These are phyloP conservation scores for Andrena bicolor DNA, from an alignment of 2,888 invertebrate genomes.

Conservation along the genomic window DNA sequence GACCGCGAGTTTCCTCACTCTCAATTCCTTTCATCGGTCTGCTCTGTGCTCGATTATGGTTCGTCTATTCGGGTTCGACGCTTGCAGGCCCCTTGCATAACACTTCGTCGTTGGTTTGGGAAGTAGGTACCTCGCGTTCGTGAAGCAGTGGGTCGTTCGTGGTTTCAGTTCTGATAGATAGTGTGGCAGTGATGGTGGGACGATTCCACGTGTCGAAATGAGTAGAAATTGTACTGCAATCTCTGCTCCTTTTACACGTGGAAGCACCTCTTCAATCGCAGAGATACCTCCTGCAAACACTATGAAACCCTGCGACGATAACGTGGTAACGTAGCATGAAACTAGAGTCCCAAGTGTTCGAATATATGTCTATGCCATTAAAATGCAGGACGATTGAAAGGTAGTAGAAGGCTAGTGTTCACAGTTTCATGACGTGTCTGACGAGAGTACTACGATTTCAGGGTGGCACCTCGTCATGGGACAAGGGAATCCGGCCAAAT, in stretches of 20 bases:
- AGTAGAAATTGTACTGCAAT: too few relatives aligned
- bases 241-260: too few relatives aligned
- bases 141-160: too few relatives aligned
- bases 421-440: slow-evolving; percentile 11
- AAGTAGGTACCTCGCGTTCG: background rate
- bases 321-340: too few relatives aligned
- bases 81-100: too few relatives aligned
- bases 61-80: background rate
- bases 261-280: too few relatives aligned
- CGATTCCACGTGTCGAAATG: too few relatives aligned
- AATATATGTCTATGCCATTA: background rate
- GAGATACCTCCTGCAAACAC: too few relatives aligned
- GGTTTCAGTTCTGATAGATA: too few relatives aligned
- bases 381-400: background rate
- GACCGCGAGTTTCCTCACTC: slow-evolving; percentile 5
- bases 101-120: background rate
- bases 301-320: too few relatives aligned
- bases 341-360: background rate
- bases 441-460: slow-evolving; percentile 52
- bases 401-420: background rate
- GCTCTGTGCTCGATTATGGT: background rate
- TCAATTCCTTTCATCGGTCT: background rate
- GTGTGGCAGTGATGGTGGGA: too few relatives aligned
- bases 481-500: background rate
- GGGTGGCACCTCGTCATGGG: slow-evolving; percentile 38